Percentiles rank a stretch among this genome's conserved stretches.
Evolutionary conservation across 2,113 vertebrate genomes (phyloP).

Genomic region (Pterocles orientalis): DNA sequence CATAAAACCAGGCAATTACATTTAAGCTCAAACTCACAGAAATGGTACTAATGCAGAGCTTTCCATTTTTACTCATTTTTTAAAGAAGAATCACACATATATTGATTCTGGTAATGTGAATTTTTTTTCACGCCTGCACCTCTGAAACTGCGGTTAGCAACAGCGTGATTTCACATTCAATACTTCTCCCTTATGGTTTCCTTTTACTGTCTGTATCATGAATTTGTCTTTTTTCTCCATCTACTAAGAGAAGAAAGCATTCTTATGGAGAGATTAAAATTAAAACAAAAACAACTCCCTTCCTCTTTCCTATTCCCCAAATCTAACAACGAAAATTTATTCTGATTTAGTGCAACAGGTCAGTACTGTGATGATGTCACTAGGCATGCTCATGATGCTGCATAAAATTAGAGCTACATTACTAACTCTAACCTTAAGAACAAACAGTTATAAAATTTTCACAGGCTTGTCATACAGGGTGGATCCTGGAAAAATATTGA

Average conservation of each 20-base stretch:
- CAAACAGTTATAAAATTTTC: not conserved
- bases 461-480: not conserved
- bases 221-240: not conserved
- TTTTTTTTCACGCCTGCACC: not conserved
- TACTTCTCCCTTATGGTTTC: not conserved
- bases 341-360: not conserved
- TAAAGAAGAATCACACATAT: not conserved
- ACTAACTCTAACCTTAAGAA: not conserved
- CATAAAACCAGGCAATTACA: not conserved
- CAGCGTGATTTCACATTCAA: not conserved
- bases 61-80: not conserved
- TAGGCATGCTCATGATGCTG: not conserved
- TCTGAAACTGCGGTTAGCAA: not conserved
- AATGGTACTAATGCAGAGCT: not conserved
- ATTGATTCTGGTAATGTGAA: not conserved
- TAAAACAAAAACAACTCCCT: not conserved
- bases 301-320: not conserved
- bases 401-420: not conserved
- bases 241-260: not conserved
- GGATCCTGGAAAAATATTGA: not conserved
- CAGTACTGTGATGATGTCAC: not conserved
- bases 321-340: not conserved
- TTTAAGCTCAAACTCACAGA: not conserved
- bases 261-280: not conserved
- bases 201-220: not conserved